Evolutionary conservation across 2,113 vertebrate species (phyloP).

Genomic region (Apteryx owenii): DNA sequence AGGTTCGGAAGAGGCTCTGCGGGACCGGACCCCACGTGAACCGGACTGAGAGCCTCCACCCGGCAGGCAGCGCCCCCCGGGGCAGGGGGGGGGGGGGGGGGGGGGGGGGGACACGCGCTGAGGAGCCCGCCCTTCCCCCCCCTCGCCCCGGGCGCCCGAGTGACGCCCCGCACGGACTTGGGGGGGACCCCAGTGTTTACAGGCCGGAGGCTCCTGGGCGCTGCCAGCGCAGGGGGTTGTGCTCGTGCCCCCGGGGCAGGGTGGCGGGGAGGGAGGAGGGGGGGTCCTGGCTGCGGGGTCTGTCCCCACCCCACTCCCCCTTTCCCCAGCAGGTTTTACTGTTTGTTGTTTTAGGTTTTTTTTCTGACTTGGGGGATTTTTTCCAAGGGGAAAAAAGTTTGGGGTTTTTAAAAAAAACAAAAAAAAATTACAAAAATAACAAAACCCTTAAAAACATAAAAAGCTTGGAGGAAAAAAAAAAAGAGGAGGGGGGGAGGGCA

Average conservation of each 20-base stretch:
- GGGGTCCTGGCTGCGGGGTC: neutral
- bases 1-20: conserved; percentile 71
- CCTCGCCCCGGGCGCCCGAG: neutral
- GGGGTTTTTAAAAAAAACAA: too few species aligned
- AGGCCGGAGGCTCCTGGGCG: neutral
- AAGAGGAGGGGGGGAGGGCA: too few species aligned
- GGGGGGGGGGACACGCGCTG: neutral
- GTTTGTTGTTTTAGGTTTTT: neutral
- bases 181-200: neutral
- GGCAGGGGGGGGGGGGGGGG: neutral
- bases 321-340: neutral
- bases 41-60: neutral
- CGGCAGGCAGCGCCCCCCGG: neutral
- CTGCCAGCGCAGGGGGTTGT: neutral
- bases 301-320: rapidly evolving
- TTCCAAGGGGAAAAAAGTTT: neutral
- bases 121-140: neutral
- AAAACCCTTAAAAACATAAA: neutral
- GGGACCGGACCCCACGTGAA: conserved; percentile 64
- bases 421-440: too few species aligned
- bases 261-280: neutral
- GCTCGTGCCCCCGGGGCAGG: neutral
- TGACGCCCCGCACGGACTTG: conserved; percentile 15
- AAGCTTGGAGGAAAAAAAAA: neutral
- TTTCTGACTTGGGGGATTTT: neutral